A percentile compares a stretch with the other conserved stretches of the same genome.
These are phyloP conservation scores for Aromia moschata DNA, from an alignment of 2,888 invertebrate species.

Conservation along the genomic window DNA sequence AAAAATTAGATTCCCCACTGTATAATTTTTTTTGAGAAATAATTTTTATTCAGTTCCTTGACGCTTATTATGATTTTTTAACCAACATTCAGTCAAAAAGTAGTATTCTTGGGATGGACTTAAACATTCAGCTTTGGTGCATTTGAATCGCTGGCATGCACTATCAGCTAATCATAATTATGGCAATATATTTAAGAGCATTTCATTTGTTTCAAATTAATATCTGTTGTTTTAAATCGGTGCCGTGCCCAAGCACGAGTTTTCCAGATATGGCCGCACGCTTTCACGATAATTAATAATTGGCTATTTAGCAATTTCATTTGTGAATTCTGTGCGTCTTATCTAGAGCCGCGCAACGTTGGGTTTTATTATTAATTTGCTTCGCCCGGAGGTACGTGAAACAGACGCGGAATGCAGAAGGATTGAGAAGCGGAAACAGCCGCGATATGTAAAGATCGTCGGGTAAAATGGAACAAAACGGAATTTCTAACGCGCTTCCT, in stretches of 20 bases:
- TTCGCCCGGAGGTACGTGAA: slow-evolving; percentile 1
- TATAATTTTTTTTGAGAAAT: too few relatives aligned
- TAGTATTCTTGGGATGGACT: too few relatives aligned
- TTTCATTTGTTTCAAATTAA: slow-evolving; percentile 12
- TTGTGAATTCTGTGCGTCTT: slow-evolving; percentile 13
- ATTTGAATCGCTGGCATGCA: not conserved
- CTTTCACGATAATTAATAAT: slow-evolving; percentile 26
- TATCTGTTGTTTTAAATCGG: slow-evolving; percentile 10
- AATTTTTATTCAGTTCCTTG: too few relatives aligned
- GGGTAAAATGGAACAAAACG: too few relatives aligned
- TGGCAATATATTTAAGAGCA: not conserved
- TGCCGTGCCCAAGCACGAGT: slow-evolving; percentile 21
- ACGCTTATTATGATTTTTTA: too few relatives aligned
- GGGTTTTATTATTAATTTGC: slow-evolving; percentile 1
- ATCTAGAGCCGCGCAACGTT: slow-evolving; percentile 10
- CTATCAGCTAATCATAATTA: not conserved
- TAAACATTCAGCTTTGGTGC: not conserved
- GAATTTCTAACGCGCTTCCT: too few relatives aligned
- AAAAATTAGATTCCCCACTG: too few relatives aligned
- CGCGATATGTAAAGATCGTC: too few relatives aligned
- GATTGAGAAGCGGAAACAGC: slow-evolving; percentile 5
- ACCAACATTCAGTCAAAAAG: too few relatives aligned
- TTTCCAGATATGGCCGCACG: slow-evolving; percentile 18
- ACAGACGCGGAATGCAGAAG: not conserved
- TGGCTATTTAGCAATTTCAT: slow-evolving; percentile 15